A percentile compares a stretch with the other conserved stretches of the same genome.
Conservation (phyloP, 2,113 vertebrate species). For the Cepphus grylle region DNA sequence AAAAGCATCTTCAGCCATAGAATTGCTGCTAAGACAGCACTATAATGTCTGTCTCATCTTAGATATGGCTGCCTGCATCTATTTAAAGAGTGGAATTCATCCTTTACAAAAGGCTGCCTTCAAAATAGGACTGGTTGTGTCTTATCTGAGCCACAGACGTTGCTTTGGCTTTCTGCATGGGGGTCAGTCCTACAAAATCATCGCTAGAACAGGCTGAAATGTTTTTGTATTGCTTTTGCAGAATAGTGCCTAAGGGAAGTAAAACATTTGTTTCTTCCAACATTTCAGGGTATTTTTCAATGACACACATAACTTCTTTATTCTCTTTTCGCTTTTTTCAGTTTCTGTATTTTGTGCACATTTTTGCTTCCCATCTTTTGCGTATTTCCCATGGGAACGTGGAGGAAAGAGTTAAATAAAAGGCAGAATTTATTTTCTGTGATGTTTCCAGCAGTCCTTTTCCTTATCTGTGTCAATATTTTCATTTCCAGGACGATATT, state of each 20-base stretch:
- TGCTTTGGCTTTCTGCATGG: neutral
- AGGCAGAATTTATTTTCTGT: neutral
- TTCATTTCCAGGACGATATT: neutral
- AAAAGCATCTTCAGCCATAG: neutral
- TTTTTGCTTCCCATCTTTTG: neutral
- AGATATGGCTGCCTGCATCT: neutral
- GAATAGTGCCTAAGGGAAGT: neutral
- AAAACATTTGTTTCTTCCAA: neutral
- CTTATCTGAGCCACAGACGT: neutral
- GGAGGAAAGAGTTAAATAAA: neutral
- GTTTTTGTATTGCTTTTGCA: neutral
- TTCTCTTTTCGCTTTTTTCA: neutral
- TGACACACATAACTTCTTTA: neutral
- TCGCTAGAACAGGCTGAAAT: neutral
- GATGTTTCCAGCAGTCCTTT: neutral
- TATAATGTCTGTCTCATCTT: neutral
- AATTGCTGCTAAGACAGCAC: neutral
- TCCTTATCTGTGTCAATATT: neutral
- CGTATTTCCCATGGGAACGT: neutral
- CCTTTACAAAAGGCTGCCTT: neutral
- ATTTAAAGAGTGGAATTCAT: neutral
- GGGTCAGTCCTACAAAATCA: neutral
- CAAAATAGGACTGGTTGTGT: neutral
- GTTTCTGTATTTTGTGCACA: neutral
- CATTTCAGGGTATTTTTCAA: neutral